phyloP scores from a whole-genome alignment of 2,888 invertebrate species.

The Chelonus formosanus region DNA sequence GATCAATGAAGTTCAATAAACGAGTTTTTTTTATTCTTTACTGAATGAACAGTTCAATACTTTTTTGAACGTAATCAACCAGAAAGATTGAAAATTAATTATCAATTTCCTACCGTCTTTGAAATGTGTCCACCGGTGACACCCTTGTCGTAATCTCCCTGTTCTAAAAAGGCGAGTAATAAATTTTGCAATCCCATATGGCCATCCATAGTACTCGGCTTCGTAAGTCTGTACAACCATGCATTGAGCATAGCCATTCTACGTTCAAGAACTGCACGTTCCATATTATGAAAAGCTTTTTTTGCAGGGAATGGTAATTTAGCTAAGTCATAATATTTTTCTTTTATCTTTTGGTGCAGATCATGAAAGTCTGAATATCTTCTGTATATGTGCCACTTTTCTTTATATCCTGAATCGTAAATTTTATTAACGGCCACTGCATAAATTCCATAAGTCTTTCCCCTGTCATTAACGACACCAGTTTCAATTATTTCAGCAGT shows the following conservation, averaged over 20 bases:
- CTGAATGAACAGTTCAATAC: too few species aligned
- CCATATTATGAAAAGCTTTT: conserved; percentile 93
- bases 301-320: conserved; percentile 88
- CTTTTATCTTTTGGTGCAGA: conserved; percentile 82
- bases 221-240: conserved; percentile 79
- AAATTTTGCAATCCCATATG: conserved; percentile 73
- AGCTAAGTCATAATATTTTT: conserved; percentile 82
- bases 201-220: conserved; percentile 69
- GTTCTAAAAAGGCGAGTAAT: conserved; percentile 74
- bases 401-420: conserved; percentile 73
- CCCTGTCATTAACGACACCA: conserved; percentile 83
- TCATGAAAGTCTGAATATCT: conserved; percentile 95
- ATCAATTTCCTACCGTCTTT: conserved; percentile 66
- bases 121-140: conserved; percentile 70
- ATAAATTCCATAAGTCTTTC: conserved; percentile 88
- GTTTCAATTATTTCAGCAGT: conserved; percentile 61
- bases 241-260: conserved; percentile 83
- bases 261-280: conserved; percentile 82
- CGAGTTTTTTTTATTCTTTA: too few species aligned
- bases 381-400: conserved; percentile 91
- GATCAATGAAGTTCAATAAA: too few species aligned
- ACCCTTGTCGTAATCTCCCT: conserved; percentile 75
- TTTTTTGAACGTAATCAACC: too few species aligned
- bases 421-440: conserved; percentile 81
- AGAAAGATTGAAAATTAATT: conserved; percentile 2